Base-by-base conservation (phyloP, 2,888 invertebrate species). In the Petrolisthes cinctipes region DNA sequence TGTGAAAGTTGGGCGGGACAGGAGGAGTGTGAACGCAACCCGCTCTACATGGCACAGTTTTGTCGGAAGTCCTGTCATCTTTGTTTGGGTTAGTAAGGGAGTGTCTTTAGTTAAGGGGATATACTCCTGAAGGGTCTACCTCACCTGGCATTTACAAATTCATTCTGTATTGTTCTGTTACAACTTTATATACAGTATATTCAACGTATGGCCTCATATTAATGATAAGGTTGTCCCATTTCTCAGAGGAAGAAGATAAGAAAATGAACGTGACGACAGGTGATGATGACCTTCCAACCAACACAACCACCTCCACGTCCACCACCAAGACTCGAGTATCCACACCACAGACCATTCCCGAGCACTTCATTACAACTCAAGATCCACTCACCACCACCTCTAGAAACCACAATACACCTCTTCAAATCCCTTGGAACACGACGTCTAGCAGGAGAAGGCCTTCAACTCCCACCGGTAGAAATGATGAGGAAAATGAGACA, bases 51-150 rank as follows among this genome's bases (percentile, higher is more conserved):
- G 90, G 11, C 57, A 9, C 54, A 6, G 11, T 88, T 86, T 82
- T 90, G 90, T 73, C 80, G 73, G 11, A 82, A 71, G 66, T 78
- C 90, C 23, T 90, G 90, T 75, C 7, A 7, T 83, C 20, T 90
- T 83, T 86, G 80, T 88, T 90, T 23, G 83, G 89, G 82, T 7
- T 14, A 79, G 53, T 75, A 17, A 23, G 37, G 54, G 37, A 5
- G 14, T 76, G 5, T n/a, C 37, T 76, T 75, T 75, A 20, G 14
- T 14, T 14, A 14, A 76, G 20, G 37, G 37, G 37, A 37, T 37
- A 37, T 37, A 37, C 37, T 37, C 37, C 37, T 37, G 37, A 37
- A 37, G 37, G 37, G 37, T 37, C 37, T 37, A 37, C 37, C 37
- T 37, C 37, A 37, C 37, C 37, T 37, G 37, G 37, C 37, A 37